These are phyloP conservation scores for Aspidiotus destructor DNA, from an alignment of 2,888 invertebrate species.

Conservation along the genomic window DNA sequence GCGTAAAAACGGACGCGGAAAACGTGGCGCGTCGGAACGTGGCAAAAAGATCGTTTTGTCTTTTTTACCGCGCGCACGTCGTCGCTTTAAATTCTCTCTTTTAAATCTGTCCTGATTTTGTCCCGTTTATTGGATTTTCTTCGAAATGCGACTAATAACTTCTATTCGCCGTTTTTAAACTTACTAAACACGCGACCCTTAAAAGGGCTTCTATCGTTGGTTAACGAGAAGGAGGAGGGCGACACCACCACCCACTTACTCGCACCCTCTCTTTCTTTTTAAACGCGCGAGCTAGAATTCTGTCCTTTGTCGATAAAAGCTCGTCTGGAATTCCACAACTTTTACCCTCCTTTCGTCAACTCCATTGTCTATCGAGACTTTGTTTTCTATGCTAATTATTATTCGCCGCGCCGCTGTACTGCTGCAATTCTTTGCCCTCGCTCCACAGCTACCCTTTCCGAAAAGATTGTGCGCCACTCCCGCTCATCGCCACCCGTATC, in stretches of 20 bases:
- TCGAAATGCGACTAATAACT: conserved; percentile 28
- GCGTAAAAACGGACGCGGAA: no score
- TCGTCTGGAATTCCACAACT: conserved; percentile 32
- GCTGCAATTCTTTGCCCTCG: no score
- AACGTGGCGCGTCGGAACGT: no score
- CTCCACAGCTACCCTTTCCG: neutral
- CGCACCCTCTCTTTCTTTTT: conserved; percentile 11
- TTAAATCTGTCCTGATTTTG: conserved; percentile 31
- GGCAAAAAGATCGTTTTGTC: no score
- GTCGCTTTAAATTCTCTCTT: conserved; percentile 6
- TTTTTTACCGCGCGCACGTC: conserved; percentile 6
- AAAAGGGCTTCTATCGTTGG: neutral
- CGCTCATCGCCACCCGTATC: conserved; percentile 4
- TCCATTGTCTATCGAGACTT: conserved; percentile 28
- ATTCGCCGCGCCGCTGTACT: conserved; percentile 3
- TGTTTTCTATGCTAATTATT: conserved; percentile 30
- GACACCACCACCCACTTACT: no score
- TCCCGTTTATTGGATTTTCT: conserved; percentile 29
- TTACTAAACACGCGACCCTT: conserved; percentile 22
- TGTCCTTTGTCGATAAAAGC: conserved; percentile 29
- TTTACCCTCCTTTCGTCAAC: conserved; percentile 25
- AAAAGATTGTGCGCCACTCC: neutral
- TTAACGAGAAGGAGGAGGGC: no score
- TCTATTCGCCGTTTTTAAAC: conserved; percentile 11
- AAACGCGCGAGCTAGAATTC: conserved; percentile 9